phyloP scores from a whole-genome alignment of 2,888 invertebrate species.

The Chymomyza amoena region DNA sequence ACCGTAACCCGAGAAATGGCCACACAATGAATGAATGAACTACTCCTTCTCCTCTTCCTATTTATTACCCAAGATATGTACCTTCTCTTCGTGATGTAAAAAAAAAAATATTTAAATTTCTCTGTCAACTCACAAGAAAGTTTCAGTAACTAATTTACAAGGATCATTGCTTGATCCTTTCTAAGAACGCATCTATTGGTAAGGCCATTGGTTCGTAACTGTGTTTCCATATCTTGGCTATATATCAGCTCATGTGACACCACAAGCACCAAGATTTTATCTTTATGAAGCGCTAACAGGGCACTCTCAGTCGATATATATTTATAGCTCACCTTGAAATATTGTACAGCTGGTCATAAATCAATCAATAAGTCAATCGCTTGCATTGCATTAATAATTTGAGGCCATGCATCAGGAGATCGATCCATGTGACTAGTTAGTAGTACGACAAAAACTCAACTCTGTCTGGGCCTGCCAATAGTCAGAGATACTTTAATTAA shows the following conservation, averaged over 20 bases:
- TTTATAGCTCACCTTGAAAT: not conserved
- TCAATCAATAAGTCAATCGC: not conserved
- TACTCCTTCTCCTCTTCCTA: too few species aligned
- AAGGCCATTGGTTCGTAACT: not conserved
- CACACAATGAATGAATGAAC: too few species aligned
- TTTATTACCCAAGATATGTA: too few species aligned
- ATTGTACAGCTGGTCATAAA: not conserved
- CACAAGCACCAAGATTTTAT: not conserved
- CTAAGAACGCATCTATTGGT: not conserved
- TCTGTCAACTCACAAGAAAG: too few species aligned
- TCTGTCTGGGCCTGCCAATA: not conserved
- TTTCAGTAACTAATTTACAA: too few species aligned
- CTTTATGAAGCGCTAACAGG: slow-evolving; percentile 1
- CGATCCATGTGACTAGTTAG: not conserved
- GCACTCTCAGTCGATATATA: not conserved
- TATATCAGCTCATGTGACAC: not conserved
- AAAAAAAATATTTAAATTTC: too few species aligned
- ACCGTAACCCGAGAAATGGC: too few species aligned
- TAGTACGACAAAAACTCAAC: too few species aligned
- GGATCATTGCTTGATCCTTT: not conserved
- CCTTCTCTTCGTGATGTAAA: too few species aligned
- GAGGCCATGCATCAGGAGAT: not conserved
- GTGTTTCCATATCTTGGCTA: not conserved
- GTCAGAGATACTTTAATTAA: not conserved
- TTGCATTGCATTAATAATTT: not conserved